Evolutionary conservation across 2,888 invertebrate species (phyloP).

Genomic region (Atherix ibis): DNA sequence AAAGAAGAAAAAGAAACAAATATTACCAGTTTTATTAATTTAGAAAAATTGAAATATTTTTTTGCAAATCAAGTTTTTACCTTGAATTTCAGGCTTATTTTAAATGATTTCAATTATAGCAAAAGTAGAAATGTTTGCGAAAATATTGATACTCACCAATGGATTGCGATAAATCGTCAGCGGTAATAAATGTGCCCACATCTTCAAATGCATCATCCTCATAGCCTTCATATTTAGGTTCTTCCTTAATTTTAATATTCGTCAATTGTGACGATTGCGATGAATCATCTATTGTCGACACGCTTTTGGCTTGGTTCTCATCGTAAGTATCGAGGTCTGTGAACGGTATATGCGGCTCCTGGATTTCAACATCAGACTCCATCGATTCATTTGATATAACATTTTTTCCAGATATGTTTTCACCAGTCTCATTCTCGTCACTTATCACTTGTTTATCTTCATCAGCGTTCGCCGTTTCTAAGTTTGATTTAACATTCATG

Average conservation of each 20-base stretch:
- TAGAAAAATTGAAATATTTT: too few species aligned
- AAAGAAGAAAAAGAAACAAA: too few species aligned
- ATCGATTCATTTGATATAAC: slow-evolving; percentile 13
- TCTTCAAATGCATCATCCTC: slow-evolving; percentile 30
- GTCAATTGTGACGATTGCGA: slow-evolving; percentile 22
- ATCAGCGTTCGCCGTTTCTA: not conserved
- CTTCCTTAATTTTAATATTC: slow-evolving; percentile 49
- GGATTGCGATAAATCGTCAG: slow-evolving; percentile 16
- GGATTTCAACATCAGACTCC: slow-evolving; percentile 32
- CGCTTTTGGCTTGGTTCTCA: slow-evolving; percentile 19
- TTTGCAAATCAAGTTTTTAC: too few species aligned
- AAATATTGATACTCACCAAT: slow-evolving; percentile 3
- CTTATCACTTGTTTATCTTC: not conserved
- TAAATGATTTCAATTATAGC: not conserved
- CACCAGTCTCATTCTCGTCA: slow-evolving; percentile 8
- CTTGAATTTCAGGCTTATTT: not conserved
- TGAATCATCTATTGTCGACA: slow-evolving; percentile 14
- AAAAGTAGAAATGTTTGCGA: not conserved
- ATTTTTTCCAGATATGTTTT: slow-evolving; percentile 8
- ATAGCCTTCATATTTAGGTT: slow-evolving; percentile 48
- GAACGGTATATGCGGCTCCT: slow-evolving; percentile 33
- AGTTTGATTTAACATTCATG: not conserved
- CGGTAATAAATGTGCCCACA: slow-evolving; percentile 28
- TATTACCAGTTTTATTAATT: too few species aligned
- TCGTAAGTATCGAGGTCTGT: slow-evolving; percentile 30